Base-by-base conservation (phyloP, 2,113 vertebrate species). In the Todiramphus saurophagus region DNA sequence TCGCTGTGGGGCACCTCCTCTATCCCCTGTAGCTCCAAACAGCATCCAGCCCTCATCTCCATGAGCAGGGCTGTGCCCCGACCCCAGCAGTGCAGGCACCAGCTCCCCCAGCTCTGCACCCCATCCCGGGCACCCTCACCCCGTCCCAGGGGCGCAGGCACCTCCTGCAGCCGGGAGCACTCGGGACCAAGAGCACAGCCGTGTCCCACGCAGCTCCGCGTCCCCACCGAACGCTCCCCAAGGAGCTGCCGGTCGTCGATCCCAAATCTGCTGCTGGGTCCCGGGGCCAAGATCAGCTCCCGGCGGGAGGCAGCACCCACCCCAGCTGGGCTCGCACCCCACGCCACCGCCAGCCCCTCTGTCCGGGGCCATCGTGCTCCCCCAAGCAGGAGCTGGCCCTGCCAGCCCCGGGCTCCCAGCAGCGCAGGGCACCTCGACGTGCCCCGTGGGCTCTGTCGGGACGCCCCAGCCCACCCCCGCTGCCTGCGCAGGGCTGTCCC, bases 341-440 rank as follows among this genome's bases (percentile, higher is more conserved):
- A 1, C 0, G 2, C n/a, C n/a, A 13, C 9, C 20, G 33, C 51
- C 27, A 59, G 24, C 17, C 50, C 31, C 13, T 7, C 41, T 33
- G 58, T 23, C 10, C 43, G 14, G 11, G 35, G 21, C 28, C 18
- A 1, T n/a, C 27, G 5, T n/a, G n/a, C 33, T 72, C 11, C 58
- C 0, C 0, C 33, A 13, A 35, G 25, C 28, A 18, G 55, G 7
- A 0, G 1, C 76, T 6, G 30, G 23, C 43, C 35, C 30, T 0
- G 3, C 35, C 37, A 55, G 72, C 39, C 37, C 31, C 1, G 11
- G 30, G 56, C 56, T 33, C 56, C 16, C 55, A 11, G 28, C 30
- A 11, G 30, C 30, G 28, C 15, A 4, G 30, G 48, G 60, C 10
- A 9, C 4, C 6, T 10, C 2, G 16, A 7, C 3, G 12, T 8